Percentiles rank a stretch among this genome's conserved stretches.
These are phyloP conservation scores for Pionites leucogaster DNA, from an alignment of 2,113 vertebrate genomes.

Conservation along the genomic window DNA sequence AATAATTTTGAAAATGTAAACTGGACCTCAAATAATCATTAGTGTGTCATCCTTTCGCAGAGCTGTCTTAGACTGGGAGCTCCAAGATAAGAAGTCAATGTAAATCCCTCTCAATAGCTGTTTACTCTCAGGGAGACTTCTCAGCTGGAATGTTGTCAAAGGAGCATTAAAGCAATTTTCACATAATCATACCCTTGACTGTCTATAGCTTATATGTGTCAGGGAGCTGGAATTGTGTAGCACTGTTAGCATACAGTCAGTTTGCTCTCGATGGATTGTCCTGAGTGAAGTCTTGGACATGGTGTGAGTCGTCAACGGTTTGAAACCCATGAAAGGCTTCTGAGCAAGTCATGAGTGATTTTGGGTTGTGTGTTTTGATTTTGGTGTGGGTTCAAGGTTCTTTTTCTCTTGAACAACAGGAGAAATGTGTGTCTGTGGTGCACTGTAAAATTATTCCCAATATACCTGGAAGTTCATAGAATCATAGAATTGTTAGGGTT, in stretches of 20 bases:
- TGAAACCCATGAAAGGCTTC: background rate
- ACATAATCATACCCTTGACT: background rate
- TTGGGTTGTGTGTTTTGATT: background rate
- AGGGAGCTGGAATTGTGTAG: background rate
- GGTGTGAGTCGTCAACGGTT: background rate
- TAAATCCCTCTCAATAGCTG: background rate
- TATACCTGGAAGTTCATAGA: background rate
- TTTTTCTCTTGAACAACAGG: background rate
- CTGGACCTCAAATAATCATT: background rate
- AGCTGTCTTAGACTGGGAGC: background rate
- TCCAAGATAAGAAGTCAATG: background rate
- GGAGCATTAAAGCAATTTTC: constrained; percentile 3
- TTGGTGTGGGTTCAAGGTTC: background rate
- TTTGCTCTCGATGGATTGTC: background rate
- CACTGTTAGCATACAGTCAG: background rate
- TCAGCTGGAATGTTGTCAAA: background rate
- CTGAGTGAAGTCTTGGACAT: background rate
- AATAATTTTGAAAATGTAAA: background rate
- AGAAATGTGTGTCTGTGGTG: background rate
- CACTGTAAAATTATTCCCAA: background rate
- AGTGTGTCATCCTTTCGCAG: background rate
- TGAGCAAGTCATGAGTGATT: background rate
- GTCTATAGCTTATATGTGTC: background rate
- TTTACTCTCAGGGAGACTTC: background rate
- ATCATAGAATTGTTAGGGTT: background rate